Evolutionary conservation across 2,888 invertebrate species (phyloP).

Genomic region (Scaptomyza caliginosa): DNA sequence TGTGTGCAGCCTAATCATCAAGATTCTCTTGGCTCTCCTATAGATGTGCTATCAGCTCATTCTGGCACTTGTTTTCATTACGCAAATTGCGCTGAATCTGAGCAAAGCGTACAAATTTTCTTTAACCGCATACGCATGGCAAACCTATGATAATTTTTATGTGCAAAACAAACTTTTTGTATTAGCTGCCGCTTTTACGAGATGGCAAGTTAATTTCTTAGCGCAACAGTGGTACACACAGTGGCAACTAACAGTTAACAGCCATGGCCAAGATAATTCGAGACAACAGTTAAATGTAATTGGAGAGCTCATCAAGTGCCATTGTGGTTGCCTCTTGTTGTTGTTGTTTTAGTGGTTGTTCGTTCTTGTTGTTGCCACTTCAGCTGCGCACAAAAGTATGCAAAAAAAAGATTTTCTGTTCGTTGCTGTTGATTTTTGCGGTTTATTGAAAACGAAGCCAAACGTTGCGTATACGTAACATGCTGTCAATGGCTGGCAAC

Average conservation of each 20-base stretch:
- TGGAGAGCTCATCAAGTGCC: conserved; percentile 67
- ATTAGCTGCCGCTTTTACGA: conserved; percentile 24
- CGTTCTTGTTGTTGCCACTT: conserved; percentile 44
- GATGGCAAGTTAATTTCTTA: conserved; percentile 61
- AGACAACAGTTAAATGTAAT: conserved; percentile 68
- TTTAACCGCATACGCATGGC: conserved; percentile 47
- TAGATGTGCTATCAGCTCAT: not conserved
- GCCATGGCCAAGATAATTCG: conserved; percentile 21
- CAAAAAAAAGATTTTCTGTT: conserved; percentile 53
- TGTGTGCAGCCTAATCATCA: conserved; percentile 8
- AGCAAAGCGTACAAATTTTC: conserved; percentile 30
- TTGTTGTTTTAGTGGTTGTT: not conserved
- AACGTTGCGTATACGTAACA: conserved; percentile 47
- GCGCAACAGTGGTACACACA: conserved; percentile 30
- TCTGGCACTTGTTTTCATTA: conserved; percentile 57
- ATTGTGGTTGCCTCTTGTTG: conserved; percentile 26
- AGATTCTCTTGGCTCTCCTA: not conserved
- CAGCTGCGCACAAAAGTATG: conserved; percentile 63
- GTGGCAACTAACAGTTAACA: conserved; percentile 50
- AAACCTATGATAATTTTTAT: conserved; percentile 66
- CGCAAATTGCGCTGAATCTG: conserved; percentile 52
- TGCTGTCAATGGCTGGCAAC: conserved; percentile 28
- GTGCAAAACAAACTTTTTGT: not conserved
- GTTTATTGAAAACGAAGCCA: conserved; percentile 65
- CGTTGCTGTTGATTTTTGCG: conserved; percentile 34